phyloP scores from a whole-genome alignment of 2,888 invertebrate genomes.

The Phengaris alcon region DNA sequence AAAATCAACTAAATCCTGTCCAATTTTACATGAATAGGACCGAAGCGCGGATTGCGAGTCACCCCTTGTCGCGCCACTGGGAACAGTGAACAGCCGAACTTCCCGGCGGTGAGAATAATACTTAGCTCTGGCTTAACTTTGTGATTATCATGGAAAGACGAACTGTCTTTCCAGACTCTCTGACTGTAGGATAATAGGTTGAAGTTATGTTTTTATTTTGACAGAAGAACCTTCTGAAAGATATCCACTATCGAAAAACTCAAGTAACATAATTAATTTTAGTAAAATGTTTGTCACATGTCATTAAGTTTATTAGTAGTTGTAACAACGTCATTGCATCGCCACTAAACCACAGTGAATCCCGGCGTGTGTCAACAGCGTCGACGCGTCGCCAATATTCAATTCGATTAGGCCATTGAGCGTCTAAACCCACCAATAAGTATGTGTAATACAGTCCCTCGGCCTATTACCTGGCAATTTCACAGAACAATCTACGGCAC shows the following conservation, averaged over 20 bases:
- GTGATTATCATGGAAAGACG: slow-evolving; percentile 8
- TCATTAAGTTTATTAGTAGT: neutral
- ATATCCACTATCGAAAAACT: neutral
- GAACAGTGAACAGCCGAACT: too few relatives aligned
- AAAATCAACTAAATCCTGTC: slow-evolving; percentile 1
- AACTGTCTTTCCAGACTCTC: neutral
- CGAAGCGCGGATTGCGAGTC: neutral
- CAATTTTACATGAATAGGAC: slow-evolving; percentile 1
- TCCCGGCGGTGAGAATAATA: slow-evolving; percentile 15
- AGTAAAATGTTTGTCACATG: neutral
- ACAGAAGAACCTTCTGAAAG: neutral
- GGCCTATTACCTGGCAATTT: slow-evolving; percentile 80
- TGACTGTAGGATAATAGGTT: neutral
- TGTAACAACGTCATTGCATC: neutral
- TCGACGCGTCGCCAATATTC: slow-evolving; percentile 61
- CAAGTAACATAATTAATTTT: neutral
- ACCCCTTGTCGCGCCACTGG: neutral
- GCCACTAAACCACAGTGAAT: neutral
- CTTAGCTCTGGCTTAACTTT: slow-evolving; percentile 14
- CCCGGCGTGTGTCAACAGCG: slow-evolving; percentile 44
- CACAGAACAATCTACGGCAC: slow-evolving; percentile 78
- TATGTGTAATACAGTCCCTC: slow-evolving; percentile 76
- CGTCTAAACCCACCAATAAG: slow-evolving; percentile 72
- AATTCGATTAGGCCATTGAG: slow-evolving; percentile 71
- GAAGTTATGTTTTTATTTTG: neutral